phyloP scores from a whole-genome alignment of 1,140 invertebrate species.

The Hycleus cichorii region DNA sequence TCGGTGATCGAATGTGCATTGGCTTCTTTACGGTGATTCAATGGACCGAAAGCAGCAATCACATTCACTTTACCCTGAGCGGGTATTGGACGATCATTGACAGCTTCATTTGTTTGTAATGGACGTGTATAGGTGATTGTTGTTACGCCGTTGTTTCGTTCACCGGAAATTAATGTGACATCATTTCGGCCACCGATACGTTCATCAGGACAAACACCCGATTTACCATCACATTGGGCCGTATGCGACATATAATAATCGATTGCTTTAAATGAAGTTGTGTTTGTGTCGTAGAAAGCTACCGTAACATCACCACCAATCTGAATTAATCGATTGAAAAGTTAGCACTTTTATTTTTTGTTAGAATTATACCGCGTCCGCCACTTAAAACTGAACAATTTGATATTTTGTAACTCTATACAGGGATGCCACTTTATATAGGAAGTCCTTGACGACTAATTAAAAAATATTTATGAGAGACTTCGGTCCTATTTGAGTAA shows the following conservation, averaged over 20 bases:
- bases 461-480: too few relatives aligned
- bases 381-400: too few relatives aligned
- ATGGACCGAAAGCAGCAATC: constrained; percentile 80
- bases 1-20: constrained; percentile 71
- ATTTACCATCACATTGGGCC: constrained; percentile 73
- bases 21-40: constrained; percentile 71
- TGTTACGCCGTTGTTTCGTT: constrained; percentile 71
- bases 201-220: constrained; percentile 79
- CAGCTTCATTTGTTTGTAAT: constrained; percentile 64
- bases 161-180: constrained; percentile 61
- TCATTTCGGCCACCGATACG: constrained; percentile 76
- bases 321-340: constrained; percentile 23
- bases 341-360: too few relatives aligned
- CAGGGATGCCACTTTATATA: too few relatives aligned
- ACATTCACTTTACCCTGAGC: constrained; percentile 56
- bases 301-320: constrained; percentile 78
- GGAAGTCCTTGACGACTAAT: too few relatives aligned
- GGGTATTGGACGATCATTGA: constrained; percentile 62
- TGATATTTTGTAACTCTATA: too few relatives aligned
- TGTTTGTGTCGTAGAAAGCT: constrained; percentile 66
- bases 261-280: constrained; percentile 62
- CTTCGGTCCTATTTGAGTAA: too few relatives aligned
- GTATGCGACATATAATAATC: constrained; percentile 81
- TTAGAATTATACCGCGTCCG: too few relatives aligned
- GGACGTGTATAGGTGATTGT: constrained; percentile 72